These are phyloP conservation scores for Brachionus angularis DNA, from an alignment of 1,140 invertebrate species.

Conservation along the genomic window DNA sequence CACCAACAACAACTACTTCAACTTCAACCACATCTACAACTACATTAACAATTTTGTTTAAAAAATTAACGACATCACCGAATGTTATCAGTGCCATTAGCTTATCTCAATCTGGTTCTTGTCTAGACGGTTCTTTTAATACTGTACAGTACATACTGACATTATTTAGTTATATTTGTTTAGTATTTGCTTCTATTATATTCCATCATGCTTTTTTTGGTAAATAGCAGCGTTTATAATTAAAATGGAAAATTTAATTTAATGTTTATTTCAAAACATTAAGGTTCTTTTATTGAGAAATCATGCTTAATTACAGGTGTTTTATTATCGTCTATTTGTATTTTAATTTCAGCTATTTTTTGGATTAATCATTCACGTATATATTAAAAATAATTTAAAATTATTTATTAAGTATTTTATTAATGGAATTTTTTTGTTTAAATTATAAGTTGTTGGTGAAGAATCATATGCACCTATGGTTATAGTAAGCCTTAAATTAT, in stretches of 20 bases:
- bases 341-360: conserved; percentile 11
- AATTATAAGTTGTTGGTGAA: conserved; percentile 20
- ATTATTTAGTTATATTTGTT: conserved; percentile 27
- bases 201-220: conserved; percentile 43
- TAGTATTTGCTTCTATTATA: background rate
- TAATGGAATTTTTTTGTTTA: background rate
- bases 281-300: conserved; percentile 29
- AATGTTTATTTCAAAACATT: background rate
- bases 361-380: conserved; percentile 33
- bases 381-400: background rate
- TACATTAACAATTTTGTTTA: too few relatives aligned
- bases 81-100: too few relatives aligned
- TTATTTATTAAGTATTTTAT: background rate
- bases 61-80: too few relatives aligned
- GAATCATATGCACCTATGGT: background rate
- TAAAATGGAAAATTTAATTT: background rate
- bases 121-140: conserved; percentile 9
- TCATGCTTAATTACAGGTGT: background rate
- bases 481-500: background rate
- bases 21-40: background rate
- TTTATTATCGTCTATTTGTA: background rate
- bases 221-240: background rate
- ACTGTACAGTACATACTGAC: conserved; percentile 8
- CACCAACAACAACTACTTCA: background rate
- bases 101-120: background rate